A percentile compares a stretch with the other conserved stretches of the same genome.
phyloP scores from a whole-genome alignment of 2,888 invertebrate genomes.

The Tortrix viridana region DNA sequence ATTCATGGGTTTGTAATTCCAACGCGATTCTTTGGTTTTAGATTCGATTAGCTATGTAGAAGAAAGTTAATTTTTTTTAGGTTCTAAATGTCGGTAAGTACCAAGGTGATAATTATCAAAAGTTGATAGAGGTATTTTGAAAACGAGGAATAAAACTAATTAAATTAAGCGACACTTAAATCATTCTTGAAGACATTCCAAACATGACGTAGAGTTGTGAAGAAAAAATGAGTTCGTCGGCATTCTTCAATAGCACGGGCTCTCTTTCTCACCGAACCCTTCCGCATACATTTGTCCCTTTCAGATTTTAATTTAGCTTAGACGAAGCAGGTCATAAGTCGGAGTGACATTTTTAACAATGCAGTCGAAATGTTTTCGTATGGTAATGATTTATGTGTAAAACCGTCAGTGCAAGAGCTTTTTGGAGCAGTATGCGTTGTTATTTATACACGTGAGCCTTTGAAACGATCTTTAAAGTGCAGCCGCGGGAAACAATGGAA shows the following conservation, averaged over 20 bases:
- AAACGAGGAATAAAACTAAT: neutral
- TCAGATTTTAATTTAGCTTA: conserved; percentile 74
- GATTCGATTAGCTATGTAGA: too few relatives aligned
- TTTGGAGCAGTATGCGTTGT: conserved; percentile 66
- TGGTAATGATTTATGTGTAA: conserved; percentile 83
- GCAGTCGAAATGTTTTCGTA: conserved; percentile 82
- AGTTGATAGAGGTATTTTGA: too few relatives aligned
- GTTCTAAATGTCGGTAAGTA: too few relatives aligned
- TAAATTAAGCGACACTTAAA: conserved; percentile 10
- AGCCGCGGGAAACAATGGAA: conserved; percentile 64
- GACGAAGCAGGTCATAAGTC: conserved; percentile 81
- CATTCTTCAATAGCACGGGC: conserved; percentile 65
- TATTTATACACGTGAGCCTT: conserved; percentile 67
- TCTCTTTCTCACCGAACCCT: conserved; percentile 60
- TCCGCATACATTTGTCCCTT: conserved; percentile 58
- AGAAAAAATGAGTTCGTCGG: conserved; percentile 58
- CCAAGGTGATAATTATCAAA: too few relatives aligned
- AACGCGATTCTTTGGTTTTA: too few relatives aligned
- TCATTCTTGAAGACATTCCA: conserved; percentile 32
- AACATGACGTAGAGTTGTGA: conserved; percentile 30
- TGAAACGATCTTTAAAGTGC: conserved; percentile 58
- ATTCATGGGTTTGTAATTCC: too few relatives aligned
- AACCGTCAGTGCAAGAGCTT: conserved; percentile 67
- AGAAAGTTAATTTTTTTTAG: too few relatives aligned
- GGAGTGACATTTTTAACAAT: conserved; percentile 83